A percentile compares a stretch with the other conserved stretches of the same genome.
Evolutionary conservation across 1,140 invertebrate species (phyloP).

Genomic region (Caerostris darwini): DNA sequence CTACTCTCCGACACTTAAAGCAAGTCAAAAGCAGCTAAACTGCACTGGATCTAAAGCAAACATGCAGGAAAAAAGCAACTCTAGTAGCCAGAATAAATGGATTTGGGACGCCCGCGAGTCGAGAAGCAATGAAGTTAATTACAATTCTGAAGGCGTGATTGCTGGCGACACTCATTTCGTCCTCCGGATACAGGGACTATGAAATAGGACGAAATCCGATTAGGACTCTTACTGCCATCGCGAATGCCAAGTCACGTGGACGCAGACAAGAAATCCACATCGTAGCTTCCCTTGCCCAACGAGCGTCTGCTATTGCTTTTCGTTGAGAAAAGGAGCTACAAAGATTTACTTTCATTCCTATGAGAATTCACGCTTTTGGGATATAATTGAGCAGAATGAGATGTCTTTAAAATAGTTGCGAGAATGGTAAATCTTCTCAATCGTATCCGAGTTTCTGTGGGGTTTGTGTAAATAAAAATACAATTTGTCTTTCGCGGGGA

Average conservation of each 20-base stretch:
- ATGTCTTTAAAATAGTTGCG: neutral
- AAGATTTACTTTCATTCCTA: neutral
- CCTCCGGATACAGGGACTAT: conserved; percentile 39
- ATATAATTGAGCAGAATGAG: neutral
- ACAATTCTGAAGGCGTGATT: conserved; percentile 50
- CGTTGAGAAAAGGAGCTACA: neutral
- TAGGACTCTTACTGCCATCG: conserved; percentile 28
- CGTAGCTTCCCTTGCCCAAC: neutral
- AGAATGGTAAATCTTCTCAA: neutral
- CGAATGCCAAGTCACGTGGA: neutral
- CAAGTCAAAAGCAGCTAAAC: neutral
- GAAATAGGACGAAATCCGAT: conserved; percentile 51
- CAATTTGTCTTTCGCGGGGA: too few relatives aligned
- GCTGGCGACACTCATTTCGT: conserved; percentile 54
- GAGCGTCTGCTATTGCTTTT: neutral
- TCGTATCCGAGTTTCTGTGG: too few relatives aligned
- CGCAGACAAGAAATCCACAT: neutral
- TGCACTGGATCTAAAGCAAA: neutral
- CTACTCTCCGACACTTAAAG: neutral
- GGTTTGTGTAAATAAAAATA: too few relatives aligned
- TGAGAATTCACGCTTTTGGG: neutral
- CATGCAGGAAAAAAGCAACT: neutral
- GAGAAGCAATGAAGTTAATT: conserved; percentile 49
- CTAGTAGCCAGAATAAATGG: conserved; percentile 17
- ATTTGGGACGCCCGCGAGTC: conserved; percentile 14